Conservation (phyloP, 2,113 vertebrate species). For the Antechinus flavipes region DNA sequence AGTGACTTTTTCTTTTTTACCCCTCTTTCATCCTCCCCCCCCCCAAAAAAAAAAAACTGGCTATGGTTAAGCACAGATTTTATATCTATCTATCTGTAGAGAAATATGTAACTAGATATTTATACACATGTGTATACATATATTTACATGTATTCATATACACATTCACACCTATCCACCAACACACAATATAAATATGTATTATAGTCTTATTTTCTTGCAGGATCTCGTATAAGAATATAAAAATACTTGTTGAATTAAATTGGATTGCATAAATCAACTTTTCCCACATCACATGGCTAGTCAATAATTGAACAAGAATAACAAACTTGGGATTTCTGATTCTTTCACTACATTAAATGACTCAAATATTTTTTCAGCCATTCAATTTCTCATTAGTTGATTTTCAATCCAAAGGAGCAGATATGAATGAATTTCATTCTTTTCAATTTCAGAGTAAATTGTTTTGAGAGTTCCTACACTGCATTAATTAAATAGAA, state of each 20-base stretch:
- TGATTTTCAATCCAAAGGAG: background rate
- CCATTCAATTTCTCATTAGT: background rate
- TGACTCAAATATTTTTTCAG: background rate
- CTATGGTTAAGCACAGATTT: no score
- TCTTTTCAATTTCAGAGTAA: background rate
- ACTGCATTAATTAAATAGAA: background rate
- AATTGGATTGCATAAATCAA: background rate
- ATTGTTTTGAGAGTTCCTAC: background rate
- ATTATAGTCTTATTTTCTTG: background rate
- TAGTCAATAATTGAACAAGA: background rate
- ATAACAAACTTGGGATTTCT: background rate
- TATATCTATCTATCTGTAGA: no score
- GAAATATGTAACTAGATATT: no score
- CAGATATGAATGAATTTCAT: background rate
- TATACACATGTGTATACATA: background rate
- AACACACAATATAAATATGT: no score
- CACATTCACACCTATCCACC: background rate
- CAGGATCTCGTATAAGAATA: background rate
- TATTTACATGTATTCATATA: background rate
- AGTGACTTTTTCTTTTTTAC: background rate
- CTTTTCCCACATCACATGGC: background rate
- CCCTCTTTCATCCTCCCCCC: no score
- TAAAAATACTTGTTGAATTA: background rate
- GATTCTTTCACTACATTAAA: background rate
- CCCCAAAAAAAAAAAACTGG: no score